Evolutionary conservation across 2,113 vertebrate genomes (phyloP).

Genomic region (Sardina pilchardus): DNA sequence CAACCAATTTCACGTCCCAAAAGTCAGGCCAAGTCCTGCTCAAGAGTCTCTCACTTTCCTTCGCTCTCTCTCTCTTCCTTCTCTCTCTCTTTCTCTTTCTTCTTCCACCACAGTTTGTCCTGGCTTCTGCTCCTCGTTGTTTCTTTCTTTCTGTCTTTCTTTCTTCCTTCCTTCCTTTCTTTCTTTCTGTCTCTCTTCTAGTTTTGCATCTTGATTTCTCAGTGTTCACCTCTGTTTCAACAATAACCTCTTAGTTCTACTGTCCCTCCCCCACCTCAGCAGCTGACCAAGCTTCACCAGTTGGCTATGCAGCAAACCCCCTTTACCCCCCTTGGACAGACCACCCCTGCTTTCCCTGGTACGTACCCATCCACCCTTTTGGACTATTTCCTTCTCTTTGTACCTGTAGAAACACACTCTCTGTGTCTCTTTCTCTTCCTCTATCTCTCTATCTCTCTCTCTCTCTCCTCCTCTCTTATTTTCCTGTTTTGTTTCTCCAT

Average conservation of each 20-base stretch:
- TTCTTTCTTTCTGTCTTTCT: conserved; percentile 51
- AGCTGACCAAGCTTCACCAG: conserved; percentile 99
- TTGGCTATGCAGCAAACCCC: conserved; percentile 99
- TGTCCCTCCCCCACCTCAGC: conserved; percentile 98
- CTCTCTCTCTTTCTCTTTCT: conserved; percentile 52
- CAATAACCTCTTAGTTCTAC: conserved; percentile 97
- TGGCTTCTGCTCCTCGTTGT: conserved; percentile 70
- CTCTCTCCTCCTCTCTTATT: conserved; percentile 56
- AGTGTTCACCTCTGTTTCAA: conserved; percentile 85
- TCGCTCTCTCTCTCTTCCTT: conserved; percentile 31
- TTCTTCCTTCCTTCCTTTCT: conserved; percentile 63
- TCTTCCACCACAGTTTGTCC: conserved; percentile 28
- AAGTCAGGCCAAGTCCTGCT: conserved; percentile 82
- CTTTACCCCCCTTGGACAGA: conserved; percentile 99
- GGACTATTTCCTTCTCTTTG: conserved; percentile 83
- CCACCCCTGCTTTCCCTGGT: conserved; percentile 99
- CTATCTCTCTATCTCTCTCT: conserved; percentile 52
- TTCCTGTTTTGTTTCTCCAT: conserved; percentile 65
- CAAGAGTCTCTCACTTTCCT: conserved; percentile 48
- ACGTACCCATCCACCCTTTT: conserved; percentile 94
- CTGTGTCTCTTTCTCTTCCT: conserved; percentile 67
- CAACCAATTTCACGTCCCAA: conserved; percentile 14
- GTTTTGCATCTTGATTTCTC: conserved; percentile 78
- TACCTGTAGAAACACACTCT: conserved; percentile 78
- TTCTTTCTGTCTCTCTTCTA: conserved; percentile 68